phyloP scores from a whole-genome alignment of 2,888 invertebrate species.

The Pollenia labialis region DNA sequence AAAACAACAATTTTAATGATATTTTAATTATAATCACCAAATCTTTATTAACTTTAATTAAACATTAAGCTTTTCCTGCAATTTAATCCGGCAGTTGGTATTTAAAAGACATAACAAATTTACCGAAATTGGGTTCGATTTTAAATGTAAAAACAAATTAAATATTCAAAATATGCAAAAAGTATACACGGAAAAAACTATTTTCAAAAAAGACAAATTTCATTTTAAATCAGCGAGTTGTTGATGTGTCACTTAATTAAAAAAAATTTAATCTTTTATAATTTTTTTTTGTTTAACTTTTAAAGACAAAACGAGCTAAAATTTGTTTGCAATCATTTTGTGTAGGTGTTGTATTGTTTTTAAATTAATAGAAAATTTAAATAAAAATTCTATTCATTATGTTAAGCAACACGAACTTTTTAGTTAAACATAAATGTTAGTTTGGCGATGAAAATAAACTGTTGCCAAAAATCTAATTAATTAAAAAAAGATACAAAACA shows the following conservation, averaged over 20 bases:
- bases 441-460: conserved; percentile 28
- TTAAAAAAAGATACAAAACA: neutral
- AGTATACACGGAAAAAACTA: neutral
- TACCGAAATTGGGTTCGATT: conserved; percentile 25
- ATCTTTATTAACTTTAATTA: conserved; percentile 21
- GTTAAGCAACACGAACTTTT: neutral
- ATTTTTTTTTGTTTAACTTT: conserved; percentile 21
- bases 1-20: conserved; percentile 17
- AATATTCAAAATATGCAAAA: conserved; percentile 11
- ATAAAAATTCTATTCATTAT: conserved; percentile 28
- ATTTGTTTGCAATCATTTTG: conserved; percentile 8
- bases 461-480: conserved; percentile 25
- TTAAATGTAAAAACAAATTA: conserved; percentile 28
- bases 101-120: neutral
- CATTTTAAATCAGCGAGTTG: conserved; percentile 23
- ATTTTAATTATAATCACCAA: conserved; percentile 55
- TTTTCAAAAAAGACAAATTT: conserved; percentile 41
- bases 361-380: conserved; percentile 25
- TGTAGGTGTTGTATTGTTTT: conserved; percentile 38
- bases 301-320: conserved; percentile 13
- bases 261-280: conserved; percentile 12
- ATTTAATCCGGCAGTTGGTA: neutral
- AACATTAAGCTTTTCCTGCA: conserved; percentile 4
- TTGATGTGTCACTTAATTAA: conserved; percentile 27
- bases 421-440: neutral